Base-by-base conservation (phyloP, 2,113 vertebrate genomes). In the Mionectes macconnelli region DNA sequence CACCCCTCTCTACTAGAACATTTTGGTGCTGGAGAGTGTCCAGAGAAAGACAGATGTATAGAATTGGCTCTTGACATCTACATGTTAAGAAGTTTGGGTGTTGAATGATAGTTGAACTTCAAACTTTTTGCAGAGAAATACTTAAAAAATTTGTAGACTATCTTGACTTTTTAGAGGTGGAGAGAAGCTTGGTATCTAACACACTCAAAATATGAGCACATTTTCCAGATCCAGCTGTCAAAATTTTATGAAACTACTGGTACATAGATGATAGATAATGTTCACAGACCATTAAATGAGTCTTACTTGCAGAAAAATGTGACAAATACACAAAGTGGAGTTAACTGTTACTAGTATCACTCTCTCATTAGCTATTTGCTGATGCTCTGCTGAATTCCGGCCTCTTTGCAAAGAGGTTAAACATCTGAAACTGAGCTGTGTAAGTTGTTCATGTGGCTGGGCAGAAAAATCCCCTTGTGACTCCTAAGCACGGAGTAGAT, bases 401-500 rank as follows among this genome's bases (percentile, higher is more conserved):
- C 6, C 3, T 77, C 28, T 77, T 40, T 0, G 0, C 22, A 39
- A 24, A 40, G 24, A 8, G 19, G 3, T 25, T 23, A 45, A 52
- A 30, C 31, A 28, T 27, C 12, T 63, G 60, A 63, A 70, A 67
- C 33, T 12, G 53, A 84, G 37, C n/a, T 0, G 1, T 3, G 0
- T 12, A 57, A 69, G 14, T 30, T 67, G 37, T 60, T 53, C 15
- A 70, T 81, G 47, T 42, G 57, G 9, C 50, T 92, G 57, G n/a
- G 17, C 25, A 57, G 66, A 10, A 49, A 33, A 64, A 40, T 4
- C 0, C 2, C 14, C 15, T 45, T 8, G 2, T 17, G 17, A 11
- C 14, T 94, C 8, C 13, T 35, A 3, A 6, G 2, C 14, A 8
- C 2, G 8, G 31, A 49, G 37, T 14, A 37, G 57, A 8, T 28